phyloP scores from a whole-genome alignment of 1,140 invertebrate species.

The Phymorhynchus buccinoides region DNA sequence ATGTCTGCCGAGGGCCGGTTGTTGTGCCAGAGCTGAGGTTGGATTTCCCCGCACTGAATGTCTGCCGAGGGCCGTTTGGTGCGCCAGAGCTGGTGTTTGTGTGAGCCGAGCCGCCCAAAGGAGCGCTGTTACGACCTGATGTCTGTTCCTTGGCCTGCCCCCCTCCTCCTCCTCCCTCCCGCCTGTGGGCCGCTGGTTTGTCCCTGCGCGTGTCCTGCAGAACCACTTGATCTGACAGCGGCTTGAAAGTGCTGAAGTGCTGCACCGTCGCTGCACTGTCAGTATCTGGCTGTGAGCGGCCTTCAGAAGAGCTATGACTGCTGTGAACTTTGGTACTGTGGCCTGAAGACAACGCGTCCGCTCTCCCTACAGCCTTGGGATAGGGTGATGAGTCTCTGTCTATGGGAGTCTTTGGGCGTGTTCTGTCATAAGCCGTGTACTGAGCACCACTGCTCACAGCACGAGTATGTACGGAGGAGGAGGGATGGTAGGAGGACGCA shows the following conservation, averaged over 20 bases:
- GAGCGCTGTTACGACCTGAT: not conserved
- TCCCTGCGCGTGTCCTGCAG: not conserved
- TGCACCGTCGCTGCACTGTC: not conserved
- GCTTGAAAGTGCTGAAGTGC: not conserved
- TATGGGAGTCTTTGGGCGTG: not conserved
- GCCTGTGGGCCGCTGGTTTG: not conserved
- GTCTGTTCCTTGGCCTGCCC: not conserved
- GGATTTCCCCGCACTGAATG: conserved; percentile 41
- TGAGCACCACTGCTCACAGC: not conserved
- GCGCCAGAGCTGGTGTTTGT: no score
- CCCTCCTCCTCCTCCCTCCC: not conserved
- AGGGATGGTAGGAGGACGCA: not conserved
- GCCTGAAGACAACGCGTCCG: not conserved
- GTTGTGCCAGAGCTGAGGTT: conserved; percentile 38
- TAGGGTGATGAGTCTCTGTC: not conserved
- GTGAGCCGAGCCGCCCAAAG: not conserved
- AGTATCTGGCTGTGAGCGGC: not conserved
- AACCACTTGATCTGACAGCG: not conserved
- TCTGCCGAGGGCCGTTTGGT: no score
- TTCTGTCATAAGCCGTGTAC: not conserved
- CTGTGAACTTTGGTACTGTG: not conserved
- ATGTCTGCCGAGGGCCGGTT: no score
- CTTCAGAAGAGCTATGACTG: not conserved
- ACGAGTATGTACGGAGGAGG: not conserved
- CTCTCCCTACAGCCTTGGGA: not conserved